Evolutionary conservation across 1,140 invertebrate genomes (phyloP).

Genomic region (Drosophila sucinea): DNA sequence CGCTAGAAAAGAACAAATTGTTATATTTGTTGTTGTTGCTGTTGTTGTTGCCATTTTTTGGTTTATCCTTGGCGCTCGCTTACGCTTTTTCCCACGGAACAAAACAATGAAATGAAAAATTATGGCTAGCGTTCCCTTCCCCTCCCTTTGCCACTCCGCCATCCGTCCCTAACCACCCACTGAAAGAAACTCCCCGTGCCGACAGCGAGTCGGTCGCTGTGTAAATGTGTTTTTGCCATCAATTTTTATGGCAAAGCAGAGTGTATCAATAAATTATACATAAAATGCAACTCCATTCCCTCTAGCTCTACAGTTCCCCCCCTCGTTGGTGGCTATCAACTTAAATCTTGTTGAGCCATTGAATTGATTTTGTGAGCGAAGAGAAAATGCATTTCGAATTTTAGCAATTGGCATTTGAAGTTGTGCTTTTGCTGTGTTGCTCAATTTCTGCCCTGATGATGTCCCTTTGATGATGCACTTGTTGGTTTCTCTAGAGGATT

Average conservation of each 20-base stretch:
- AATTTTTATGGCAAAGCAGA: slow-evolving; percentile 77
- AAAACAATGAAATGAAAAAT: slow-evolving; percentile 81
- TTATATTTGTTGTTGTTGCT: slow-evolving; percentile 39
- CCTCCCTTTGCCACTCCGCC: too few relatives aligned
- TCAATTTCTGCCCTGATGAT: slow-evolving; percentile 33
- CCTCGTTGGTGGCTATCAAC: slow-evolving; percentile 8
- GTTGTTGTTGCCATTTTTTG: slow-evolving; percentile 50
- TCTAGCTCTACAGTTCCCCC: background rate
- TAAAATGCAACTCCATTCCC: slow-evolving; percentile 55
- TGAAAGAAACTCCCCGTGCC: slow-evolving; percentile 15
- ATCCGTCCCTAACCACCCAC: background rate
- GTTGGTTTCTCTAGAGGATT: background rate
- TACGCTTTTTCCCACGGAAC: slow-evolving; percentile 52
- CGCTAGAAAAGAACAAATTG: slow-evolving; percentile 46
- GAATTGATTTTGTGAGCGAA: slow-evolving; percentile 59
- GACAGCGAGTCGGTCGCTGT: slow-evolving; percentile 25
- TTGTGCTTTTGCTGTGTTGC: slow-evolving; percentile 30
- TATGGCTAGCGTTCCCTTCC: slow-evolving; percentile 47
- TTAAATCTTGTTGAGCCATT: slow-evolving; percentile 58
- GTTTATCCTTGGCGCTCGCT: slow-evolving; percentile 65
- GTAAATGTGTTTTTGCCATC: slow-evolving; percentile 78
- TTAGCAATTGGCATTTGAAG: slow-evolving; percentile 43
- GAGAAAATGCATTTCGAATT: slow-evolving; percentile 60
- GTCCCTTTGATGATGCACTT: slow-evolving; percentile 3
- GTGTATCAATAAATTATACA: slow-evolving; percentile 80